Conservation (phyloP, 2,888 invertebrate species). For the Neoscelio sp. region DNA sequence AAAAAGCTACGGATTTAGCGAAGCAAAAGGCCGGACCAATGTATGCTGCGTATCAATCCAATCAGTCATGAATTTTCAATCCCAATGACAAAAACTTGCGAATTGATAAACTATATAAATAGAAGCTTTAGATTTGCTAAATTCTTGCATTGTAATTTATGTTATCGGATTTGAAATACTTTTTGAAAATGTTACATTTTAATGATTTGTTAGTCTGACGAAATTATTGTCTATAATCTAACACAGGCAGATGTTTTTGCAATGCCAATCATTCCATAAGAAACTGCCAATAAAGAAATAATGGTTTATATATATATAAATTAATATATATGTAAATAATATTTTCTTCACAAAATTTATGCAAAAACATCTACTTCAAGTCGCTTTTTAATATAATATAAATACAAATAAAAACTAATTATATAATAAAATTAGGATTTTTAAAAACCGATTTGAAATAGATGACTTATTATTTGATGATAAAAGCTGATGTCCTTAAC, state of each 20-base stretch:
- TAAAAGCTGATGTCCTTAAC: no score
- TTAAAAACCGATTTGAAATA: no score
- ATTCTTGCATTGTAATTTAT: no score
- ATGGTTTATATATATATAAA: neutral
- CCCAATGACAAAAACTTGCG: neutral
- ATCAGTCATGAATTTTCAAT: slow-evolving; percentile 76
- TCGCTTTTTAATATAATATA: no score
- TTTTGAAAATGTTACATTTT: no score
- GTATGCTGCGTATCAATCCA: slow-evolving; percentile 80
- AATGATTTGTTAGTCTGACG: neutral
- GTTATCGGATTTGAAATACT: neutral
- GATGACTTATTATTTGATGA: no score
- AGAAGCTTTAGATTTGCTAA: slow-evolving; percentile 12
- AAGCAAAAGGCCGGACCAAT: slow-evolving; percentile 85
- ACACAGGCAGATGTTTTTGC: no score
- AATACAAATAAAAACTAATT: no score
- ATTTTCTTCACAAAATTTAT: no score
- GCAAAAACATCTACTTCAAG: no score
- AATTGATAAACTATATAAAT: neutral
- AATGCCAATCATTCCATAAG: slow-evolving; percentile 43
- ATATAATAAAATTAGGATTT: no score
- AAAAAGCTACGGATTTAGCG: slow-evolving; percentile 92
- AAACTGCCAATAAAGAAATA: slow-evolving; percentile 41
- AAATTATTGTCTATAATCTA: neutral
- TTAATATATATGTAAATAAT: slow-evolving; percentile 25